A percentile compares a stretch with the other conserved stretches of the same genome.
These are phyloP conservation scores for honey bee (Apis mellifera) DNA, from an alignment of 1,140 invertebrate genomes.

Conservation along the genomic window DNA sequence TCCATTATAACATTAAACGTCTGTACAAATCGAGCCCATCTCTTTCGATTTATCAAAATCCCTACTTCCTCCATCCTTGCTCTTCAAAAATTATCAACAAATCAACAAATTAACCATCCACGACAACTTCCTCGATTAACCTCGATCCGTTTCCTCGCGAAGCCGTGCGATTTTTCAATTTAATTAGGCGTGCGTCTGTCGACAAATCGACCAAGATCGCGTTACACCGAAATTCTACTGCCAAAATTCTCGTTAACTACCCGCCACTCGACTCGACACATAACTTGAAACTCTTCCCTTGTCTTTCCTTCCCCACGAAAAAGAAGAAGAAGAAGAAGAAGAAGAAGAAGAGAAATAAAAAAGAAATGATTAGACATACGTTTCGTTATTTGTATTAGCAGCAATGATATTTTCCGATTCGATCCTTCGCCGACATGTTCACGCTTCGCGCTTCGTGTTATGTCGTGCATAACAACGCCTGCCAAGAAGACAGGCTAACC, in stretches of 20 bases:
- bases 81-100: not conserved
- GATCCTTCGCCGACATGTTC: conserved; percentile 28
- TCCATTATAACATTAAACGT: too few relatives aligned
- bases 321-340: not conserved
- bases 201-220: conserved; percentile 26
- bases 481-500: conserved; percentile 34
- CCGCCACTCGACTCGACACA: conserved; percentile 11
- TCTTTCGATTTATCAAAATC: too few relatives aligned
- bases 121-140: not conserved
- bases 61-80: not conserved
- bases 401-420: conserved; percentile 33
- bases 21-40: too few relatives aligned
- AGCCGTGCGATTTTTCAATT: conserved; percentile 19
- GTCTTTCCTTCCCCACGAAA: not conserved
- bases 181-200: conserved; percentile 27
- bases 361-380: not conserved
- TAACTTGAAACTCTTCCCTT: too few relatives aligned
- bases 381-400: conserved; percentile 40
- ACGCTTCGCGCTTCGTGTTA: conserved; percentile 23
- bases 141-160: not conserved
- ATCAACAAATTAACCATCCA: not conserved
- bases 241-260: conserved; percentile 31
- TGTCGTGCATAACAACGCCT: conserved; percentile 15
- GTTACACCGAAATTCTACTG: conserved; percentile 5
- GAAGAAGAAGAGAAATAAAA: not conserved